Conservation (phyloP, 2,113 vertebrate genomes). For the Pteruthius melanotis region DNA sequence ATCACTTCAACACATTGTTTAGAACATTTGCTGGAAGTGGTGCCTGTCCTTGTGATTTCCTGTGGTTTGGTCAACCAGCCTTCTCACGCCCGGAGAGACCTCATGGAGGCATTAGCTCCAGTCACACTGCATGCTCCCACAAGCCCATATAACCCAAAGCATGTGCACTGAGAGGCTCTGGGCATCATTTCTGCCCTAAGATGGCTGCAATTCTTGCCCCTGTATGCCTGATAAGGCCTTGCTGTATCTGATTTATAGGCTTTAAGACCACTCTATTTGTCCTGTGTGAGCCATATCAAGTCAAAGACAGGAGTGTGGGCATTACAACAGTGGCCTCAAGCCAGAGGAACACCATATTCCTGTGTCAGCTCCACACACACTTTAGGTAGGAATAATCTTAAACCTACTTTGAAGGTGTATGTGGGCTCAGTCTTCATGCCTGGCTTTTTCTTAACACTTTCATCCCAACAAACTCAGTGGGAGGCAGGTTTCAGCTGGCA, state of each 20-base stretch:
- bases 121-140: background rate
- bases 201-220: background rate
- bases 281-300: background rate
- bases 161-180: rapidly evolving
- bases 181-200: background rate
- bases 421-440: background rate
- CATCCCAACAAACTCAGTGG: background rate
- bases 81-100: background rate
- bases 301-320: background rate
- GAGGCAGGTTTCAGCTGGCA: background rate
- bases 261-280: background rate
- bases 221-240: background rate
- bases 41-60: background rate
- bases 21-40: background rate
- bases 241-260: background rate
- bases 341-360: background rate
- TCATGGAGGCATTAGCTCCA: background rate
- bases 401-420: background rate
- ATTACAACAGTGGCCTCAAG: background rate
- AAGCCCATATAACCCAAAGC: background rate
- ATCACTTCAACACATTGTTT: background rate
- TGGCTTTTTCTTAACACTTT: background rate
- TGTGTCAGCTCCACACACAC: rapidly evolving
- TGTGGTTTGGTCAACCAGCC: background rate
- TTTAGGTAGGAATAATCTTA: background rate